Base-by-base conservation (phyloP, 2,797 vertebrate genomes). In the Phalloptychus januarius region DNA sequence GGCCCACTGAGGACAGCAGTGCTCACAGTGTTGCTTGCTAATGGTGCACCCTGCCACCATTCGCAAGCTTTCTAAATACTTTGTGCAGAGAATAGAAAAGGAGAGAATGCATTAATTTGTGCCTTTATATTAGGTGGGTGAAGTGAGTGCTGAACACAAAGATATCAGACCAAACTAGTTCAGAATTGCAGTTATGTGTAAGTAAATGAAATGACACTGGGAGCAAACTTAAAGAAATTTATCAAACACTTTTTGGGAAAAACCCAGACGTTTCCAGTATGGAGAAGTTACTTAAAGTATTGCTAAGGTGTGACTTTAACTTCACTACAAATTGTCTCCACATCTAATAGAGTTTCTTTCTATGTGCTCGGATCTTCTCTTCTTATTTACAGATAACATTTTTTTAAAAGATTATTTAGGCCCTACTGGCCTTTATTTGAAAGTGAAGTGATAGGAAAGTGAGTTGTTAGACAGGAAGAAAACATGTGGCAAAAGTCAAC, bases 61-160 rank as follows among this genome's bases (percentile, higher is more conserved):
- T 93, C 91, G 84, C 78, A 76, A 84, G 81, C 81, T 54, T 79
- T 83, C 84, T 89, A 92, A 92, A 95, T 90, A 85, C 76, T 80
- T 80, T 81, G 79, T 38, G 36, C 77, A 67, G 77, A 75, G 40
- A 71, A 73, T 76, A 38, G 45, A 33, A 77, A 72, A 79, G 28
- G 52, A 80, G n/a, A 77, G 18, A 63, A 40, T 46, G 40, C 3
- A 63, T 4, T 76, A 36, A 52, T 77, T 78, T 84, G 45, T 70
- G 20, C 12, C 28, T 75, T 56, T 85, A 74, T 74, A 78, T 84
- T 50, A 74, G 72, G 16, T 67, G 63, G 63, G 7, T 38, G 38
- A 65, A 40, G 20, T 40, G 15, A 23, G 20, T 11, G 23, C 7
- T 23, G 63, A 33, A 67, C 63, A 67, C 63, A 65, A 65, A 23